Evolutionary conservation across 2,113 vertebrate genomes (phyloP).

Genomic region (Crotalus helleri): DNA sequence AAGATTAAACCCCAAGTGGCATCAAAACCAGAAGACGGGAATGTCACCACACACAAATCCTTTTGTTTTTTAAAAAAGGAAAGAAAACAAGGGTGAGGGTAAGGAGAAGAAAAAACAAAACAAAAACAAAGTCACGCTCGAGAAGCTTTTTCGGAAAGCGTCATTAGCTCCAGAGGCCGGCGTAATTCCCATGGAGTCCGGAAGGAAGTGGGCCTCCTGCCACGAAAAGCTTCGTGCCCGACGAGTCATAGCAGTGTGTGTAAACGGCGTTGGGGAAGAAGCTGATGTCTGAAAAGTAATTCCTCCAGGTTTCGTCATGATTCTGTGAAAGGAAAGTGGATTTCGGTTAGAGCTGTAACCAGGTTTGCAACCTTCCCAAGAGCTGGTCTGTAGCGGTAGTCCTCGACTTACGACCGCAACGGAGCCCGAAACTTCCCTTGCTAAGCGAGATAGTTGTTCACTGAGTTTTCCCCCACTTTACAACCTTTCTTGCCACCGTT

Average conservation of each 20-base stretch:
- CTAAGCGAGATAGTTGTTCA: too few species aligned
- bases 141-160: conserved; percentile 62
- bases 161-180: conserved; percentile 94
- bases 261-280: conserved; percentile 98
- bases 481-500: too few species aligned
- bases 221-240: conserved; percentile 96
- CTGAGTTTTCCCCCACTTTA: too few species aligned
- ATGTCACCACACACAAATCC: conserved; percentile 63
- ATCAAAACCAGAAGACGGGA: conserved; percentile 57
- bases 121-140: conserved; percentile 47
- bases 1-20: conserved; percentile 25
- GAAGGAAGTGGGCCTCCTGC: conserved; percentile 96
- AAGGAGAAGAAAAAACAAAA: too few species aligned
- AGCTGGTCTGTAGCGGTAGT: background rate
- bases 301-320: conserved; percentile 97
- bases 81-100: conserved; percentile 25
- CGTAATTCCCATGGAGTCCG: conserved; percentile 97
- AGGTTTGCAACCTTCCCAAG: background rate
- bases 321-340: conserved; percentile 74
- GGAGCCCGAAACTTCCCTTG: background rate
- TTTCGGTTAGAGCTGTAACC: conserved; percentile 13
- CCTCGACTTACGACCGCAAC: background rate
- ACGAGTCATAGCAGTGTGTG: conserved; percentile 97
- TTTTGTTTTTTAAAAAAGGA: conserved; percentile 49
- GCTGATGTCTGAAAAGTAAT: conserved; percentile 97